Evolutionary conservation across 2,113 vertebrate species (phyloP), one percentile per base, ranked within the genome.

Genomic region (Amphilophus citrinellus): DNA sequence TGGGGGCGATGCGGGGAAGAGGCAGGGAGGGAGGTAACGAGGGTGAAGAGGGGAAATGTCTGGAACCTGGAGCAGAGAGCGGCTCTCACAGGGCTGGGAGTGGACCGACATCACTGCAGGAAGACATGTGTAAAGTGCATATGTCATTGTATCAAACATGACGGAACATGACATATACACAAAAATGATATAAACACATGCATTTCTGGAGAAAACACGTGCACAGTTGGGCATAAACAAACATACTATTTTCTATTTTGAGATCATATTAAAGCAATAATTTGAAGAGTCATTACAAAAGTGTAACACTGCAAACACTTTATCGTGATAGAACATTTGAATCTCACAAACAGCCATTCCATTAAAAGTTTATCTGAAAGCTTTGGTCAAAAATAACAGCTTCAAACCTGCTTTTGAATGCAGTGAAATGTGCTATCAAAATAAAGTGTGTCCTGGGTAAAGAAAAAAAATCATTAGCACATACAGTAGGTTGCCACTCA

Each of bases 61-160:
- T 0, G 97, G 97, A 18, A 97, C 96, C 82, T 95, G 85, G 89
- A 98, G 95, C 61, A 95, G 94, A 32, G 93, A 91, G 5, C 88
- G 94, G 0, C 93, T 93, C 66, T 96, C 97, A 89, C 95, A 96
- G 0, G 97, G 97, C n/a, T n/a, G n/a, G n/a, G n/a, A n/a, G n/a
- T n/a, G n/a, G n/a, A n/a, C n/a, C n/a, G 97, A 98, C 7, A 94
- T 97, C 94, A 97, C 92, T 98, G 86, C 13, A 79, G 62, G 84
- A 47, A 75, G 2, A 60, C 2, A 78, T 0, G 59, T 68, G 61
- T 47, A 78, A 78, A 0, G 59, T 68, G 61, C 35, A 78, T 27
- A 63, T 6, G 22, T 68, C 65, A 30, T 68, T 42, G 27, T 4
- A 15, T 15, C 3, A 44, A 13, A 37, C 14, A 1, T 1, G 37